phyloP scores from a whole-genome alignment of 2,113 vertebrate genomes.

The Semnornis frantzii region DNA sequence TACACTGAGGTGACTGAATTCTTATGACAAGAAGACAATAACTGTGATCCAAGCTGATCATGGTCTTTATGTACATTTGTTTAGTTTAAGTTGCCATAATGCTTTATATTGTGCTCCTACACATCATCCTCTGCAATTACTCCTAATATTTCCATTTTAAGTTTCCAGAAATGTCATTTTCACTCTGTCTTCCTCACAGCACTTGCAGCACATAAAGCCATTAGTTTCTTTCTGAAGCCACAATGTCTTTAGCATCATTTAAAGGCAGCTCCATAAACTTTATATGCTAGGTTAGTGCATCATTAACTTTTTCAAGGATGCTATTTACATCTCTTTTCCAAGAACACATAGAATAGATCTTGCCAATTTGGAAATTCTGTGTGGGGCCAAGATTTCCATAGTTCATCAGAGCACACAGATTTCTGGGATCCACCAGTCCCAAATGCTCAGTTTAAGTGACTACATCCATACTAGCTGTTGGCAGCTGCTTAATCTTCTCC shows the following conservation, averaged over 20 bases:
- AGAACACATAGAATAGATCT: constrained; percentile 42
- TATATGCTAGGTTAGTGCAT: constrained; percentile 19
- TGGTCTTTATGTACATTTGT: neutral
- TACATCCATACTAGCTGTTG: neutral
- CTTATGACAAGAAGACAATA: neutral
- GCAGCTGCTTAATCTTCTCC: neutral
- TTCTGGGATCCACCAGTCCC: neutral
- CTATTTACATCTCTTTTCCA: constrained; percentile 31
- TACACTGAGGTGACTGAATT: neutral
- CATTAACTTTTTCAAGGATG: constrained; percentile 51
- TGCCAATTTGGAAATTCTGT: constrained; percentile 12
- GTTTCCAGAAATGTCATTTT: constrained; percentile 42
- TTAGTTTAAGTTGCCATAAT: neutral
- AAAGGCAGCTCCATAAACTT: constrained; percentile 37
- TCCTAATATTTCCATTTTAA: neutral
- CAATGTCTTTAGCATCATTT: constrained; percentile 50
- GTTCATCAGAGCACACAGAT: neutral
- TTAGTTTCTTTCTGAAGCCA: constrained; percentile 32
- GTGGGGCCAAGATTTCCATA: constrained; percentile 12
- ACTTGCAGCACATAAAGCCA: neutral
- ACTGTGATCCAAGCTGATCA: neutral
- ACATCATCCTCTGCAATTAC: neutral
- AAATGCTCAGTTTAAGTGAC: neutral
- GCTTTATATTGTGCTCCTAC: neutral
- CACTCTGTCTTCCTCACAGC: neutral